These are phyloP conservation scores for Neodontobutis hainanensis DNA, from an alignment of 2,113 vertebrate genomes.

Conservation along the genomic window DNA sequence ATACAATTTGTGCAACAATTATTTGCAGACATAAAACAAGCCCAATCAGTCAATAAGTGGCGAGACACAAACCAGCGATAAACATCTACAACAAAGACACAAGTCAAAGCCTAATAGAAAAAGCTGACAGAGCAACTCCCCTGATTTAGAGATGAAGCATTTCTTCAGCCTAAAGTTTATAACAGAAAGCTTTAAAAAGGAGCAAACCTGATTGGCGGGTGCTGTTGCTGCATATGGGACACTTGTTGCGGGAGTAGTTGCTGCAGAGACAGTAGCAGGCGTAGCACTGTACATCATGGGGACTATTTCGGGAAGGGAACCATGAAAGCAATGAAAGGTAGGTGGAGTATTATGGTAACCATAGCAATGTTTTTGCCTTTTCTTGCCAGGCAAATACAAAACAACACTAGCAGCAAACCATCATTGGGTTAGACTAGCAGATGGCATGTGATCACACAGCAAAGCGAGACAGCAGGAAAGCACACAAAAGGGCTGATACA, in stretches of 20 bases:
- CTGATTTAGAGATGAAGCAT: constrained; percentile 79
- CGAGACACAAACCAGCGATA: constrained; percentile 47
- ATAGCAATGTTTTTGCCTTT: constrained; percentile 81
- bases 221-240: constrained; percentile 97
- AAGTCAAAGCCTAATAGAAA: constrained; percentile 51
- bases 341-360: constrained; percentile 95
- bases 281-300: constrained; percentile 99
- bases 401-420: constrained; percentile 89
- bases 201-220: constrained; percentile 99
- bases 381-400: constrained; percentile 92
- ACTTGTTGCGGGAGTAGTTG: constrained; percentile 99
- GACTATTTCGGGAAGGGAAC: constrained; percentile 86
- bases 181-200: constrained; percentile 99
- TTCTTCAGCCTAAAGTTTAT: constrained; percentile 88
- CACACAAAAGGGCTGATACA: constrained; percentile 92
- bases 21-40: constrained; percentile 45
- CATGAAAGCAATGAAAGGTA: constrained; percentile 91
- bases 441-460: constrained; percentile 96
- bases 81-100: constrained; percentile 41
- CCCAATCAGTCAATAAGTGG: constrained; percentile 27
- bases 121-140: constrained; percentile 74
- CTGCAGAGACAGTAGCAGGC: constrained; percentile 99
- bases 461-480: constrained; percentile 97
- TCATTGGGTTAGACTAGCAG: constrained; percentile 97
- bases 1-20: constrained; percentile 32